Percentiles rank a stretch among this genome's conserved stretches.
Conservation (phyloP, 2,797 vertebrate genomes). For the Enteromius argenteus region DNA sequence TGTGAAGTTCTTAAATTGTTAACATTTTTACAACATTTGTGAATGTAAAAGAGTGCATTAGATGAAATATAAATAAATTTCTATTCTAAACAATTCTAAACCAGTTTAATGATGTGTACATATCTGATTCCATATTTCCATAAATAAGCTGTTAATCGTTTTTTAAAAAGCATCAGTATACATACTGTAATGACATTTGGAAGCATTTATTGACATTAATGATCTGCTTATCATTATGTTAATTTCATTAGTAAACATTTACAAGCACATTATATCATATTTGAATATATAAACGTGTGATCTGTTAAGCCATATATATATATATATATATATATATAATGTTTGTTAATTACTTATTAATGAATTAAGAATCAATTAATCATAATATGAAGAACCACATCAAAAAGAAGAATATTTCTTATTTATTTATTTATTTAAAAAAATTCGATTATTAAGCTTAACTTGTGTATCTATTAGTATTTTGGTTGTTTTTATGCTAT, state of each 20-base stretch:
- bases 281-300: background rate
- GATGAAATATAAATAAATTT: background rate
- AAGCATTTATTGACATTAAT: too few relatives aligned
- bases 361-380: background rate
- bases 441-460: background rate
- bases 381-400: too few relatives aligned
- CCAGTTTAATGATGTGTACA: background rate
- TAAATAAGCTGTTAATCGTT: background rate
- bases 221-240: too few relatives aligned
- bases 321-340: too few relatives aligned
- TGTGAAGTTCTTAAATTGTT: background rate
- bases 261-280: too few relatives aligned
- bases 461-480: background rate
- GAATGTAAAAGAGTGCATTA: background rate
- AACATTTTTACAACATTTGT: background rate
- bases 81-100: background rate
- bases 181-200: too few relatives aligned
- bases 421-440: background rate
- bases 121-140: background rate
- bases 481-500: background rate
- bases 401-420: background rate
- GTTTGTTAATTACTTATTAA: background rate
- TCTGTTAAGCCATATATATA: background rate
- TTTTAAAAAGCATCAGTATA: too few relatives aligned
- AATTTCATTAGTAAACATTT: too few relatives aligned